These are phyloP conservation scores for Cerastis leucographa DNA, from an alignment of 2,888 invertebrate genomes.

Conservation along the genomic window DNA sequence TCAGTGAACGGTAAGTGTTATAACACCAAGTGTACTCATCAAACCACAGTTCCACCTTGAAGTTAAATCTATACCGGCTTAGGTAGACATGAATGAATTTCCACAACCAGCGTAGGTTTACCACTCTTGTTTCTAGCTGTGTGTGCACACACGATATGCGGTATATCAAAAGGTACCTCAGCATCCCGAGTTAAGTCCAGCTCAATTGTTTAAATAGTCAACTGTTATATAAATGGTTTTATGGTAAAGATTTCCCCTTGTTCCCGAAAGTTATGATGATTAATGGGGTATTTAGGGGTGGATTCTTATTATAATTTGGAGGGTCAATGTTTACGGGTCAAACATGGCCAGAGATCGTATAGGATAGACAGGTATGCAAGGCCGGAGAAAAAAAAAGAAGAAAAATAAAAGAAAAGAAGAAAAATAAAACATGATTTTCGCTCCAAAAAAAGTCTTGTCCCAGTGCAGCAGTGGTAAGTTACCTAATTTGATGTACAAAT, in stretches of 20 bases:
- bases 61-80: background rate
- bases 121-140: background rate
- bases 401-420: no score
- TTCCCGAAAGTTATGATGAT: background rate
- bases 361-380: background rate
- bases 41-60: background rate
- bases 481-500: no score
- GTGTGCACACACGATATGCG: constrained; percentile 2
- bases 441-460: no score
- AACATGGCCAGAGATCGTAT: background rate
- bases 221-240: background rate
- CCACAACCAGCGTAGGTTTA: background rate
- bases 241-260: background rate
- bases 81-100: background rate
- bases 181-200: constrained; percentile 30
- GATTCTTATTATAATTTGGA: background rate
- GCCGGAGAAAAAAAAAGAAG: no score
- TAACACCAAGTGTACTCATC: background rate
- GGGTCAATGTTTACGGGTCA: background rate
- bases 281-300: no score
- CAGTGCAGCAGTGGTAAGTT: no score
- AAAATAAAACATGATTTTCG: no score
- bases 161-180: constrained; percentile 28
- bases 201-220: background rate
- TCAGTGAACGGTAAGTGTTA: background rate